Evolutionary conservation across 2,888 invertebrate species (phyloP), one percentile per base, ranked within the genome.

Genomic region (Exephanes ischioxanthus): DNA sequence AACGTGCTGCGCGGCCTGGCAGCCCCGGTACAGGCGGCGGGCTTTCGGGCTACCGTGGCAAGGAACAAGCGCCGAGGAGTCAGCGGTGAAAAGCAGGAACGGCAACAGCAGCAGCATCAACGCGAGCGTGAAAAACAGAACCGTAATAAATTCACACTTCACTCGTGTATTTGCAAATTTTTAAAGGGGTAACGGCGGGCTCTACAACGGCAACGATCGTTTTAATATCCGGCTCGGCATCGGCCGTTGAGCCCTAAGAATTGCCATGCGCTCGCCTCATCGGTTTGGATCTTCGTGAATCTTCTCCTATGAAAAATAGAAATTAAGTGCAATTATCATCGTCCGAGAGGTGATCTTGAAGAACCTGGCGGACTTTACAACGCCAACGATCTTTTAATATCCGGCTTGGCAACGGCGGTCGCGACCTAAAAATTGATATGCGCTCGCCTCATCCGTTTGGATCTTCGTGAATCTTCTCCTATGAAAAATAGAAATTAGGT

Each of bases 111-210:
- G 37, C 51, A 30, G 75, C 63, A 75, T 68, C 77, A 80, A 77
- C 71, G 81, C 66, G 30, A 79, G 53, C 73, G 84, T 61, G 58
- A 67, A 81, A 81, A 77, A 72, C 75, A 51, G 78, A 79, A 82
- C 67, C 87, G 89, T 90, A 91, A 92, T 91, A 92, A 93, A 92
- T 93, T 92, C 91, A 87, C 91, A 91, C 91, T 91, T 91, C 89
- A 90, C 89, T 90, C 89, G 90, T 90, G 90, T 91, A 91, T 91
- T 92, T 92, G 91, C 89, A 89, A 92, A 91, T 92, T 92, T 91
- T 80, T 88, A 89, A 90, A 89, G 90, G 89, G 87, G 89, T 88
- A 90, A 88, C 90, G 87, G 88, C 88, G 83, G 87, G 85, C 85
- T 87, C 87, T 89, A 90, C 90, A 90, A 90, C 87, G 83, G 85